Evolutionary conservation across 2,888 invertebrate genomes (phyloP), one percentile per base, ranked within the genome.

Genomic region (Clivina fossor): DNA sequence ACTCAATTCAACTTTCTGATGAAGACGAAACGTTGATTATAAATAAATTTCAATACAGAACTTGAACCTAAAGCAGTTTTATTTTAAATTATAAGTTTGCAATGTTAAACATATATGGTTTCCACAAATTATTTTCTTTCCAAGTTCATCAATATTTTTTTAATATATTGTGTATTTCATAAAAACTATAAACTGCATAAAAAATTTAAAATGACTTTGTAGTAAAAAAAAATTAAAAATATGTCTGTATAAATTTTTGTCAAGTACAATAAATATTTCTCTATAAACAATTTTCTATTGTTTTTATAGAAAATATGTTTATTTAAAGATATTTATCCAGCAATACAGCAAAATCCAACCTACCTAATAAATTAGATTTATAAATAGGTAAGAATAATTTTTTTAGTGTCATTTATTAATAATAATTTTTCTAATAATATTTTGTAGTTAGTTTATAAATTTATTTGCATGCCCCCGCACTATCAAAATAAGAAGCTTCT

Each of bases 331-430:
- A 49, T 26, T 26, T 37, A 37, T 16, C 16, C 11, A 46, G 20
- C 30, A 13, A 20, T 19, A 22, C 30, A 13, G 48, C 49, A 49
- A 38, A 30, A 38, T 5, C 24, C 15, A 13, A 28, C 11, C 26
- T 13, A 32, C 16, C 11, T 49, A 38, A 49, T 26, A 26, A 28
- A n/a, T n/a, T n/a, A n/a, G n/a, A 26, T 8, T 5, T 26, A 8
- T 26, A 30, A 13, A 13, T 30, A 30, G 9, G 2, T 30, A 3
- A 11, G 11, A 49, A 40, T 37, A 32, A 11, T 40, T 40, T 49
- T 49, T 49, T 37, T 49, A 49, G 49, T 49, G 48, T 48, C 48
- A 48, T 48, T 48, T 48, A 38, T 38, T 38, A 40, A 49, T 49
- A 37, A 24, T 48, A 38, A 38, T 26, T 49, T 47, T 49, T 30